Conservation (phyloP, 2,797 vertebrate genomes). For the Falco berigora region DNA sequence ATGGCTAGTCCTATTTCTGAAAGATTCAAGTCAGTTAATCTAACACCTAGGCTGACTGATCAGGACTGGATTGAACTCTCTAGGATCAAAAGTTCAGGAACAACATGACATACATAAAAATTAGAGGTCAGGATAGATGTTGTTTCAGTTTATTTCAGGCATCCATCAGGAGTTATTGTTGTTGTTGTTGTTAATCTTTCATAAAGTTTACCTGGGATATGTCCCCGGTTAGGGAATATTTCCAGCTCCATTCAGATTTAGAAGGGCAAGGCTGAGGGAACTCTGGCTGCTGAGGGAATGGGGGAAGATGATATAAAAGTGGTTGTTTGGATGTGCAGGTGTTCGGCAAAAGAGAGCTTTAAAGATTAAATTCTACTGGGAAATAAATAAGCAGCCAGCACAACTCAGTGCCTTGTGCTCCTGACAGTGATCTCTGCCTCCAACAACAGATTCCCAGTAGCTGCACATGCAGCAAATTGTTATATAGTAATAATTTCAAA, state of each 20-base stretch:
- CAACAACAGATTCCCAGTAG: not conserved
- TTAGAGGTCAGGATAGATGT: not conserved
- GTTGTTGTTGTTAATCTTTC: not conserved
- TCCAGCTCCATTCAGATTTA: not conserved
- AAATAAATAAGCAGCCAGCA: not conserved
- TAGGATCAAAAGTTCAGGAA: not conserved
- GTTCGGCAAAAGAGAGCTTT: not conserved
- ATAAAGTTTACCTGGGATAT: not conserved
- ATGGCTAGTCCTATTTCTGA: not conserved
- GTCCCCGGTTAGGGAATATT: not conserved
- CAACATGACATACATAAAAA: not conserved
- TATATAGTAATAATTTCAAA: not conserved
- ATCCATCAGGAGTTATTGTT: not conserved
- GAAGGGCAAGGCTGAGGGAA: not conserved
- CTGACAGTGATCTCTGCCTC: not conserved
- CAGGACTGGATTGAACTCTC: not conserved
- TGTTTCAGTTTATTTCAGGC: not conserved
- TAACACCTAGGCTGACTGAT: not conserved
- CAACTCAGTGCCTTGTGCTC: not conserved
- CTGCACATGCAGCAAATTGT: not conserved
- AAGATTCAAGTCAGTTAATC: not conserved
- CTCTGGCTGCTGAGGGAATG: not conserved
- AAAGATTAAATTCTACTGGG: not conserved
- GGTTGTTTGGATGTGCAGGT: not conserved
- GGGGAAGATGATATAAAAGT: not conserved